Conservation (phyloP, 1,140 invertebrate species). For the Homarus americanus region DNA sequence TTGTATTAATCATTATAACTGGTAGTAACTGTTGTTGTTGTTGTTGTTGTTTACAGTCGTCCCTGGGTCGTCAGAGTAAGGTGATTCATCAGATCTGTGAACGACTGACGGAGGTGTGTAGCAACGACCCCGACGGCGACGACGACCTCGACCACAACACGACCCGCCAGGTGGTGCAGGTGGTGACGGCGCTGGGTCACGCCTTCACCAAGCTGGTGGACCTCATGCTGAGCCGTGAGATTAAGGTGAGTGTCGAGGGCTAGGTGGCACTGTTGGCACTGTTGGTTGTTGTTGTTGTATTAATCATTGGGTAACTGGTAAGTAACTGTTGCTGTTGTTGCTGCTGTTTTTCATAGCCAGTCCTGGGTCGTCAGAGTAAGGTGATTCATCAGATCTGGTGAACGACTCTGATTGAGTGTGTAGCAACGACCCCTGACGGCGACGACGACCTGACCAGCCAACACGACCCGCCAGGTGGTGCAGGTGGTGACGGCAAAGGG, state of each 20-base stretch:
- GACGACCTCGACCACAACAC: constrained; percentile 56
- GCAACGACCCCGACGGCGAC: constrained; percentile 6
- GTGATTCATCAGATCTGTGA: constrained; percentile 73
- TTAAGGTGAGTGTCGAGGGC: constrained; percentile 72
- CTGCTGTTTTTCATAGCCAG: constrained; percentile 57
- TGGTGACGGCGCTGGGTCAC: constrained; percentile 78
- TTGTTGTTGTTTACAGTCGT: constrained; percentile 53
- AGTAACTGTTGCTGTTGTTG: no score
- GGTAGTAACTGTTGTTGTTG: no score
- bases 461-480: constrained; percentile 75
- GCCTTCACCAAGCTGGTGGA: constrained; percentile 79
- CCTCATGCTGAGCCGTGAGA: constrained; percentile 77
- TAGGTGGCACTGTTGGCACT: not conserved
- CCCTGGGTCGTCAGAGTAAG: constrained; percentile 68
- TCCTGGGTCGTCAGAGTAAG: constrained; percentile 67
- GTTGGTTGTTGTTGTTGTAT: no score
- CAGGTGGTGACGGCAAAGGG: constrained; percentile 78
- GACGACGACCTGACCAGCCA: constrained; percentile 60
- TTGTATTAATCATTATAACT: no score
- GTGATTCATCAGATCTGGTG: constrained; percentile 72
- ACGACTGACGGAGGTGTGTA: constrained; percentile 66
- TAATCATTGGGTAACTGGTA: no score
- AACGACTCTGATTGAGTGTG: constrained; percentile 71
- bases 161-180: constrained; percentile 76
- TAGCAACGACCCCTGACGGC: not conserved